Evolutionary conservation across 2,113 vertebrate species (phyloP).

Genomic region (Chaenogobius annularis): DNA sequence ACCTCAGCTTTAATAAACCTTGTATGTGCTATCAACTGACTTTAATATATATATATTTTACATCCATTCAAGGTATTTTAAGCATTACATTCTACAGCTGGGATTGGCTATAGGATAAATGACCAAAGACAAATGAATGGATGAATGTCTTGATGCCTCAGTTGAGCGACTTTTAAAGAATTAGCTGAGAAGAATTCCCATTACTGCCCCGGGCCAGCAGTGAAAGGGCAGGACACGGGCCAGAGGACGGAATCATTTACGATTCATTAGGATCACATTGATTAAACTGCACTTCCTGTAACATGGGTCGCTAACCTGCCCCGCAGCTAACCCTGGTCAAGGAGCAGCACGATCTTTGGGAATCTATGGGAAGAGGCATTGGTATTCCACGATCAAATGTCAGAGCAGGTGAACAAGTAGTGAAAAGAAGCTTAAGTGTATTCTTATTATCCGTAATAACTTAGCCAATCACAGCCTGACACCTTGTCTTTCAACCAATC

Average conservation of each 20-base stretch:
- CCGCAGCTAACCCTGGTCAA: background rate
- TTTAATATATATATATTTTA: too few relatives aligned
- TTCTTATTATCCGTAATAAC: too few relatives aligned
- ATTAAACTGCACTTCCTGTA: background rate
- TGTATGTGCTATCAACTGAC: too few relatives aligned
- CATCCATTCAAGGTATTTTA: too few relatives aligned
- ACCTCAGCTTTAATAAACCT: too few relatives aligned
- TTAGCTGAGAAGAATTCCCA: background rate
- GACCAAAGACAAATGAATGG: background rate
- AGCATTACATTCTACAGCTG: background rate
- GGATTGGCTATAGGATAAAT: background rate
- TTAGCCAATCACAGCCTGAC: too few relatives aligned
- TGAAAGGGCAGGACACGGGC: constrained; percentile 1
- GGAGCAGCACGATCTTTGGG: background rate
- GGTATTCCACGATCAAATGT: background rate
- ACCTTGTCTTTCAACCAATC: too few relatives aligned
- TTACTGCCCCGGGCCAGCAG: background rate
- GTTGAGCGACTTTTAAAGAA: constrained; percentile 4
- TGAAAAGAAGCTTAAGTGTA: background rate
- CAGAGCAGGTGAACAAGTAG: background rate
- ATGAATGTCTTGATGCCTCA: background rate
- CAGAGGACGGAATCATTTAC: constrained; percentile 6
- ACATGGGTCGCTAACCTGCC: background rate
- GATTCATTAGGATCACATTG: constrained; percentile 4
- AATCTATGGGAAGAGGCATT: background rate